Base-by-base conservation (phyloP, 2,888 invertebrate species). In the Pseudeuparius sepicola region DNA sequence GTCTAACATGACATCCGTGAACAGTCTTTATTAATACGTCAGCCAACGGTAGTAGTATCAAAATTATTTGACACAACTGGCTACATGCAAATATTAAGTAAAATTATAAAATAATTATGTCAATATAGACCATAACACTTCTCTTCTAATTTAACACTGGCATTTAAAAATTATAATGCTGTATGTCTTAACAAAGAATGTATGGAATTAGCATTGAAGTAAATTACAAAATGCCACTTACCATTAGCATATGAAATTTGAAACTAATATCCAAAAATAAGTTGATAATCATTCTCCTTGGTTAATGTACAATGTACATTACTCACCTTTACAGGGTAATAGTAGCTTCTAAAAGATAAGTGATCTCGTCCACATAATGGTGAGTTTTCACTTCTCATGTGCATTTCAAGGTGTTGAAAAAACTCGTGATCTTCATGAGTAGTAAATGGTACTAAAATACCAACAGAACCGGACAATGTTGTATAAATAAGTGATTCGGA, bases 391-490 rank as follows among this genome's bases (percentile, higher is more conserved):
- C 92, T 88, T 32, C 98, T 70, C 92, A 99, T 92, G 61, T 99
- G 96, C 97, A 99, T 98, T 64, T 98, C 98, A 43, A 98, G 67
- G 65, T 97, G 94, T 58, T 97, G 96, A 68, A 98, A 98, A 62
- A 98, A 97, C 59, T 98, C 98, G 51, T 93, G 94, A 62, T 98
- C 97, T 67, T 97, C 94, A 50, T 90, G 79, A 11, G 90, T 89
- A 0, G 92, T 90, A 55, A 96, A 94, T 0, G 94, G 92, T 12
- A 94, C 83, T 23, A 96, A 68, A 4, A 92, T 90, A 2, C 94
- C 94, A 0, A 96, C 84, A 0, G 89, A 79, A 3, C 96, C 98
- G 40, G 93, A 89, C 9, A 98, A 60, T 0, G 97, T 96, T 0
- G 96, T 89, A 59, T 99, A 99, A 2, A 99, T 81, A 3, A 98